Evolutionary conservation across 2,113 vertebrate genomes (phyloP).

Genomic region (Sorex araneus): DNA sequence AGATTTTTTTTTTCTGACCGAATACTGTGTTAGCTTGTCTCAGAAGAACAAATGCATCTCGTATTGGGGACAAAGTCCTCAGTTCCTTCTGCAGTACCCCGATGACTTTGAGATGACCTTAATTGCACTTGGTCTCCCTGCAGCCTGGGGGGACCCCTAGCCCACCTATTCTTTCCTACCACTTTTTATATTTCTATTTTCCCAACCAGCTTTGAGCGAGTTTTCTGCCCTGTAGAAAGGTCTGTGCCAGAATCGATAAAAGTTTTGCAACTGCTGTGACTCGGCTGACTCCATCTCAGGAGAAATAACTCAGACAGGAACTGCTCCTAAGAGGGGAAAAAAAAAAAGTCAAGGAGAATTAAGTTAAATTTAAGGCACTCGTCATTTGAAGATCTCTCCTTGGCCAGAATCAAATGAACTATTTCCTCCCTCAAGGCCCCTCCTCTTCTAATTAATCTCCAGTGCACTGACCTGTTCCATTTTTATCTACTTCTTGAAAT

Average conservation of each 20-base stretch:
- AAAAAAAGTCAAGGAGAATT: slow-evolving; percentile 7
- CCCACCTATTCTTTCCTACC: not conserved
- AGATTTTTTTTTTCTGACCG: not conserved
- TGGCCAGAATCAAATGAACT: not conserved
- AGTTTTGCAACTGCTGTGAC: slow-evolving; percentile 73
- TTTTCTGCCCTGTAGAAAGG: slow-evolving; percentile 27
- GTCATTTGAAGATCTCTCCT: slow-evolving; percentile 36
- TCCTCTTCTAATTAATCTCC: not conserved
- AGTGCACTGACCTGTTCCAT: not conserved
- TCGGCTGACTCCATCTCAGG: slow-evolving; percentile 65
- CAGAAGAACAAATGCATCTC: not conserved
- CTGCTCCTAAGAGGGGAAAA: slow-evolving; percentile 53
- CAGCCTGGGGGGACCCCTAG: not conserved
- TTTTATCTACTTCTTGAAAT: slow-evolving; percentile 29
- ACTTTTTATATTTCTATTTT: not conserved
- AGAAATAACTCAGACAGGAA: slow-evolving; percentile 79
- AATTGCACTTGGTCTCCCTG: not conserved
- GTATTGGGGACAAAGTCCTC: not conserved
- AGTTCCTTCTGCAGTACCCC: not conserved
- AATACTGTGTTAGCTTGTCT: not conserved
- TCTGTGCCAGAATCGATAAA: slow-evolving; percentile 68
- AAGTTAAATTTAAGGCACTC: not conserved
- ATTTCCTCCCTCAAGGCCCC: not conserved
- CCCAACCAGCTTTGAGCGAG: fast-evolving
- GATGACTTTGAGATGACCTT: not conserved